Evolutionary conservation across 1,140 invertebrate species (phyloP).

Genomic region (Musca vetustissima): DNA sequence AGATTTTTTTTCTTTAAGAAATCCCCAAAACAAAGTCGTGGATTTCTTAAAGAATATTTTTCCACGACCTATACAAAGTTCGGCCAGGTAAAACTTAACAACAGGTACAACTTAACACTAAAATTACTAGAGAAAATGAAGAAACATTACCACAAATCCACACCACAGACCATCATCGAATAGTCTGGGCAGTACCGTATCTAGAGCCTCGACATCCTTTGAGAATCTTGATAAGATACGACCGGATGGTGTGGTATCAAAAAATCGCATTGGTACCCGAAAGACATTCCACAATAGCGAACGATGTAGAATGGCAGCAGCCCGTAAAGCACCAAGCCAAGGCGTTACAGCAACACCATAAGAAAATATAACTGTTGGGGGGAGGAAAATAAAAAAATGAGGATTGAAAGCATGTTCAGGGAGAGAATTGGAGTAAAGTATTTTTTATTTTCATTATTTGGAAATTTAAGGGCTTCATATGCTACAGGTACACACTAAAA

Average conservation of each 20-base stretch:
- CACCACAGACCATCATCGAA: constrained; percentile 71
- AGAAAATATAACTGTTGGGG: constrained; percentile 64
- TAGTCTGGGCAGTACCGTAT: constrained; percentile 70
- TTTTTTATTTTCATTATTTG: too few relatives aligned
- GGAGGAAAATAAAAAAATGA: too few relatives aligned
- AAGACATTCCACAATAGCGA: constrained; percentile 75
- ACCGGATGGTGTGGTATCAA: constrained; percentile 85
- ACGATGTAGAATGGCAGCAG: constrained; percentile 74
- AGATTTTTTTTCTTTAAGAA: too few relatives aligned
- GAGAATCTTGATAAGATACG: constrained; percentile 85
- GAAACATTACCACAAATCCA: constrained; percentile 73
- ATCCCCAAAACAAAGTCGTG: too few relatives aligned
- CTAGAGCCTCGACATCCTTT: constrained; percentile 75
- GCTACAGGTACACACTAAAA: background rate
- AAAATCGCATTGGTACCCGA: constrained; percentile 76
- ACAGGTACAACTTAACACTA: background rate
- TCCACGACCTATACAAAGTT: too few relatives aligned
- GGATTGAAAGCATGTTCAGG: too few relatives aligned
- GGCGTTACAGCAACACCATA: constrained; percentile 71
- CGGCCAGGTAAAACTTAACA: too few relatives aligned
- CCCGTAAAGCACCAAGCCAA: constrained; percentile 70
- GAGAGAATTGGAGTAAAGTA: too few relatives aligned
- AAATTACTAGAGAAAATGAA: constrained; percentile 2
- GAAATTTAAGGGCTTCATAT: background rate
- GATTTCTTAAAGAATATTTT: too few relatives aligned